These are phyloP conservation scores for Limnephilus auricula DNA, from an alignment of 2,888 invertebrate species.

Conservation along the genomic window DNA sequence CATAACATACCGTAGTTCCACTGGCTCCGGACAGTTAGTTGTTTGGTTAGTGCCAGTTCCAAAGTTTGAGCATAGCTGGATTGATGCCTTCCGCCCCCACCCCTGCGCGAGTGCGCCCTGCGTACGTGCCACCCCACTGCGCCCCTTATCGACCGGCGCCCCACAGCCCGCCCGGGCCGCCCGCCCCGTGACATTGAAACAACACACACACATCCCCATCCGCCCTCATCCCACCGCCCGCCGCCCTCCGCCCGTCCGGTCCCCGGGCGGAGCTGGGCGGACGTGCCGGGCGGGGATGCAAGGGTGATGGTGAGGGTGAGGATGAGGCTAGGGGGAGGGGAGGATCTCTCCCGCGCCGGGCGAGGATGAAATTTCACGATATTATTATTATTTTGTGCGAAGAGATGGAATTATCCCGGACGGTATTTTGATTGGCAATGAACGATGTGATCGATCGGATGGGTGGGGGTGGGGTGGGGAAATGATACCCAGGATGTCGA, in stretches of 20 bases:
- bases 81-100: background rate
- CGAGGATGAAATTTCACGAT: background rate
- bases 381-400: background rate
- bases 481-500: background rate
- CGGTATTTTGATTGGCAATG: background rate
- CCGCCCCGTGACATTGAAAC: constrained; percentile 40
- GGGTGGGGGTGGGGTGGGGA: background rate
- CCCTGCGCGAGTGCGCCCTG: background rate
- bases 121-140: constrained; percentile 35
- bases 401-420: background rate
- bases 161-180: constrained; percentile 6
- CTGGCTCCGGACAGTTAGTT: no score
- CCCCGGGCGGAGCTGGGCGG: constrained; percentile 19
- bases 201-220: background rate
- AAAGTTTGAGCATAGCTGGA: background rate
- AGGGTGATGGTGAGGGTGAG: background rate
- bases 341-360: background rate
- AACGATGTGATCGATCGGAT: background rate
- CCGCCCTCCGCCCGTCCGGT: constrained; percentile 4
- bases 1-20: no score
- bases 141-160: background rate
- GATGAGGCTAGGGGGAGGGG: background rate
- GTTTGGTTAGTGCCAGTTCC: background rate
- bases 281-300: background rate
- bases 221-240: background rate